Evolutionary conservation across 2,888 invertebrate species (phyloP), one percentile per base, ranked within the genome.

Genomic region (Argyresthia goedartella): DNA sequence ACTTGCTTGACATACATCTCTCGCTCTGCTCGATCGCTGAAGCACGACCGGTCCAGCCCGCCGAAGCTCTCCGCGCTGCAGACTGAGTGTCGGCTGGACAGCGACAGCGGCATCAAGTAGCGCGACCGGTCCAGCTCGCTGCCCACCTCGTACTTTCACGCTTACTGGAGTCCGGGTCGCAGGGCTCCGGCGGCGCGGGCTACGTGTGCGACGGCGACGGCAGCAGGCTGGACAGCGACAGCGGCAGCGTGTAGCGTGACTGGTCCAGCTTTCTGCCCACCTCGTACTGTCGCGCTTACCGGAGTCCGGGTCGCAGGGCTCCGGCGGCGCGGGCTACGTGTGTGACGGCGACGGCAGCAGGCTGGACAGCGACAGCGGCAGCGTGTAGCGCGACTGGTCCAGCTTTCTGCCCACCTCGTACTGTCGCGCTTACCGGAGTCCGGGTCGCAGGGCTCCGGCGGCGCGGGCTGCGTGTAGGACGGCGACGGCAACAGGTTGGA

Each of bases 321-420:
- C 25, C 59, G 77, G 74, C 50, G 92, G 91, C 60, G 93, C 93
- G 41, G 93, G 92, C 56, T 92, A 91, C 36, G 89, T 88, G 53
- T 93, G 88, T 62, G 92, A 90, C 50, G 93, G 92, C 35, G 93
- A 93, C 46, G 92, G 91, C 64, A 93, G 89, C 57, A 93, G 76
- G 59, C 91, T 92, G 11, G 93, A 91, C 58, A 93, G 81, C 57
- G 92, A 93, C 57, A 93, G 77, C 53, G 93, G 78, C 61, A 93
- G 78, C 78, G 93, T 93, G 55, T 93, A 80, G 53, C 93, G 86
- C 59, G 91, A 93, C 55, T 91, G 87, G 67, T 93, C 93, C 59
- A 93, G 73, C 69, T 94, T 93, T 25, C 88, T 92, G 45, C 92
- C 81, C 48, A 95, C 95, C 68, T 93, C 92, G 68, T 93, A 94